Percentiles rank a stretch among this genome's conserved stretches.
Conservation (phyloP, 1,140 invertebrate genomes). For the Hetaerina americana region DNA sequence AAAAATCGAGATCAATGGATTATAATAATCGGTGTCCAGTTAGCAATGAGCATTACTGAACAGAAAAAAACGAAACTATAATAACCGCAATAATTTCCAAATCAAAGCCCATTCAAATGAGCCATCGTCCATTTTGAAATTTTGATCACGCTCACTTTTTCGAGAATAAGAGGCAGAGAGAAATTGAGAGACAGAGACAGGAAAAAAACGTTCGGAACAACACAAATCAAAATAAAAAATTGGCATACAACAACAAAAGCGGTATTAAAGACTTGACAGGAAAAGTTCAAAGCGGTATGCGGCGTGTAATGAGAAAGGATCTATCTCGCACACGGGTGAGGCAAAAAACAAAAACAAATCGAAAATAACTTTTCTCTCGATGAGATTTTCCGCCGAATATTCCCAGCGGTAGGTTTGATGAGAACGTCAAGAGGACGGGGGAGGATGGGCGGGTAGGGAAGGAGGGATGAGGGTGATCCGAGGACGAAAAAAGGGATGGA, state of each 20-base stretch:
- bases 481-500: background rate
- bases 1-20: too few species aligned
- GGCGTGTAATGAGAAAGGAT: background rate
- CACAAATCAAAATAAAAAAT: background rate
- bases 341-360: background rate
- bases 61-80: too few species aligned
- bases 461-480: too few species aligned
- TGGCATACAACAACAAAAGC: background rate
- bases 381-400: background rate
- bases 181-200: background rate
- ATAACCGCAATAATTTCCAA: background rate
- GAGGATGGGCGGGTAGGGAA: background rate
- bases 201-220: background rate
- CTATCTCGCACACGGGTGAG: background rate
- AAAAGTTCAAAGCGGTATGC: background rate
- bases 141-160: background rate
- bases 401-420: background rate
- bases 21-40: too few species aligned
- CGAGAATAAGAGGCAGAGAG: background rate
- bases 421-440: background rate
- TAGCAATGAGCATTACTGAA: too few species aligned
- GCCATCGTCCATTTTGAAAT: background rate
- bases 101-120: background rate
- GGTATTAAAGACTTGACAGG: background rate
- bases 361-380: background rate